Percentiles rank a stretch among this genome's conserved stretches.
Evolutionary conservation across 2,113 vertebrate species (phyloP).

Genomic region (Clupea harengus): DNA sequence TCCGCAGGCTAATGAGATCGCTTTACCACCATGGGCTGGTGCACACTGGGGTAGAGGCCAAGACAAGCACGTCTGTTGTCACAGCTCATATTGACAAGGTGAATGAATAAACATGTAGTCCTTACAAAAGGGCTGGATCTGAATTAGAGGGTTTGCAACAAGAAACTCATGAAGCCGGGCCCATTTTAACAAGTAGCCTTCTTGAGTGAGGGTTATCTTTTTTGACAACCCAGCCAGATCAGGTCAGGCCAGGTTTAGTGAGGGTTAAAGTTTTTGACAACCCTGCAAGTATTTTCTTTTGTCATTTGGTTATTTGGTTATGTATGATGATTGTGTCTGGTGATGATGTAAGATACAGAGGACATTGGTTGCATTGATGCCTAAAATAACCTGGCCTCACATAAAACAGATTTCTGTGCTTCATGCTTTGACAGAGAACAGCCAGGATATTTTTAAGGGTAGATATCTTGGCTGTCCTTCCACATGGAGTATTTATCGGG

Average conservation of each 20-base stretch:
- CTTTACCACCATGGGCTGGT: conserved; percentile 11
- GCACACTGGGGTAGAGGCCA: not conserved
- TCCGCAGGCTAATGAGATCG: conserved; percentile 19
- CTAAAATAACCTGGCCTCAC: not conserved
- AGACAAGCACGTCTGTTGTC: not conserved
- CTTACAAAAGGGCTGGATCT: not conserved
- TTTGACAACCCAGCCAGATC: not conserved
- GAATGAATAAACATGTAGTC: not conserved
- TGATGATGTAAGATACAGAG: not conserved
- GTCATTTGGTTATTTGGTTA: not conserved
- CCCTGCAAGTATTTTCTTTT: not conserved
- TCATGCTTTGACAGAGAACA: not conserved
- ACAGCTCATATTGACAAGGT: not conserved
- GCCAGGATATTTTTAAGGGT: not conserved
- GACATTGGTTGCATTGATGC: not conserved
- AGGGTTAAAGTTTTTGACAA: not conserved
- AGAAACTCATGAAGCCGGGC: not conserved
- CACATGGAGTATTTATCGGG: not conserved
- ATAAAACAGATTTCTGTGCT: not conserved
- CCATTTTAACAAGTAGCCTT: not conserved
- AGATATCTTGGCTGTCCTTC: not conserved
- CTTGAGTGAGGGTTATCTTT: not conserved
- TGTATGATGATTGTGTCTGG: not conserved
- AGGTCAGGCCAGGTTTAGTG: not conserved
- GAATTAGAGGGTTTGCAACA: not conserved